Base-by-base conservation (phyloP, 1,140 invertebrate species). In the Scylla paramamosain region DNA sequence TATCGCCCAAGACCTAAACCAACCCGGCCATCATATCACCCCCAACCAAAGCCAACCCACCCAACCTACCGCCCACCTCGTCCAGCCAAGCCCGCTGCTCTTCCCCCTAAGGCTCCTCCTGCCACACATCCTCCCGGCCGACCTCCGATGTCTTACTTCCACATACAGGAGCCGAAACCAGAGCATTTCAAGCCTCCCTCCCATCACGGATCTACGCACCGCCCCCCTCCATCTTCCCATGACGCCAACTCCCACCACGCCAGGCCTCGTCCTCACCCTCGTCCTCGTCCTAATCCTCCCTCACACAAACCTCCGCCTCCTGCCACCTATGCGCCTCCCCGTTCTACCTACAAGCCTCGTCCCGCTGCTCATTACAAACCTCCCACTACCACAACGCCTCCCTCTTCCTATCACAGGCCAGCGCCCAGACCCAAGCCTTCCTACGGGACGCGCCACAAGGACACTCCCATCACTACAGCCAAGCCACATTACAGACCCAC, bases 131-230 rank as follows among this genome's bases (percentile, higher is more conserved):
- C n/a, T 20, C 28, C 94, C 29, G 84, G 59, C 16, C 90, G 67
- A 31, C 94, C 94, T 3, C 88, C 94, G 6, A 92, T 83, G 20
- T 95, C 94, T n/a, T 84, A 95, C 29, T 32, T 95, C 48, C 82
- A 95, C 45, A n/a, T 91, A n/a, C 25, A 86, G 32, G 94, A 95
- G 32, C 94, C 94, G 2, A 92, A 59, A 59, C 94, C 94, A 59
- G 94, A 95, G 82, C 82, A 95, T 20, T 92, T 59, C 29, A 92
- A 83, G 28, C 94, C 94, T 16, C 10, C 82, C 46, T 83, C n/a
- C 25, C 67, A 28, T 48, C 89, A 89, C 46, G 83, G 89, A 31
- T 45, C 94, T 28, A 28, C 29, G 25, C 91, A 83, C 32, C 59
- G 52, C 20, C 48, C 48, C 20, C 93, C 93, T 25, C 45, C 93